Evolutionary conservation across 2,888 invertebrate genomes (phyloP), one percentile per base, ranked within the genome.

Genomic region (Cylloceria caligata): DNA sequence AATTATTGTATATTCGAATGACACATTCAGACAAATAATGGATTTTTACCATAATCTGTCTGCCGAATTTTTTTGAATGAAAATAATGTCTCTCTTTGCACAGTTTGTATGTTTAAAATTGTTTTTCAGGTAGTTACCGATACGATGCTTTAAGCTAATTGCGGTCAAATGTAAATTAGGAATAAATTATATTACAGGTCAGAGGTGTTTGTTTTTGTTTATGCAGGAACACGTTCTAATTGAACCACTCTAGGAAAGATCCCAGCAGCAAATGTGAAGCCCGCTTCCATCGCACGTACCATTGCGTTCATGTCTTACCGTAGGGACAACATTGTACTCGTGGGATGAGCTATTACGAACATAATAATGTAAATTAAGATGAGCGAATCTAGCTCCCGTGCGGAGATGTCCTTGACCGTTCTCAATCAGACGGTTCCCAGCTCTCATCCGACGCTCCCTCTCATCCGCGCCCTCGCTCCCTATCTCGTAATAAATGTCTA

Each of bases 361-460:
- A 76, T 71, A 81, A 76, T 72, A 49, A 81, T 72, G 71, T 42
- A 76, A 81, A 76, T 81, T 67, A 67, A 76, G 71, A 60, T n/a
- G 62, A 45, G 69, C 55, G 24, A 30, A 81, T 76, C 76, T 67
- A 81, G 49, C 60, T 49, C 60, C 9, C 2, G 60, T 16, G 24
- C 57, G 52, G 42, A 57, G 34, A 72, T 67, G 76, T 72, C 80
- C 76, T 76, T 81, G 80, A 76, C 76, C 76, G 52, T 77, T 52
- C 69, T 67, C 76, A 76, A 77, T 81, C 52, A 77, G 81, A 62
- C 68, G 21, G 55, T 52, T 19, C 62, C 55, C 52, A 52, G 30
- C 19, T 64, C 55, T 74, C 67, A 42, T 60, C 60, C 45, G 16
- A 27, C 67, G 16, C 27, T 73, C 7, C 27, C 7, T 73, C 62